Percentiles rank a stretch among this genome's conserved stretches.
phyloP scores from a whole-genome alignment of 2,888 invertebrate genomes.

The Phaedon cochleariae region DNA sequence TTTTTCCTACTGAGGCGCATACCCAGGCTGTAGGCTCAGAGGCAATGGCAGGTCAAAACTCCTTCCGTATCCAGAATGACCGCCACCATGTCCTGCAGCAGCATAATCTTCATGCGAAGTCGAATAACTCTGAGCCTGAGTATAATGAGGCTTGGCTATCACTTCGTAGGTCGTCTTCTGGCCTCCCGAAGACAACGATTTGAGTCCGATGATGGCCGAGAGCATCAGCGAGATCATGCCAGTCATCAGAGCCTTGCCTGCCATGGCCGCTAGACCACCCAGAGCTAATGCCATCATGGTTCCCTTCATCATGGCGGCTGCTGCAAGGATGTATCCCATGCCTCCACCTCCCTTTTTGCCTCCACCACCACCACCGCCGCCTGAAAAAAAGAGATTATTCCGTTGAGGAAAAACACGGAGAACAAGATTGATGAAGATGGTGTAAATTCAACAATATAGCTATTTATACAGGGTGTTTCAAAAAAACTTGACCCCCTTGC shows the following conservation, averaged over 20 bases:
- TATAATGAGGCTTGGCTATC: conserved; percentile 67
- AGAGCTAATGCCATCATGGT: conserved; percentile 76
- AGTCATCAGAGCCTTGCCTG: conserved; percentile 83
- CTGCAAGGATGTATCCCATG: conserved; percentile 56
- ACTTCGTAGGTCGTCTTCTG: conserved; percentile 81
- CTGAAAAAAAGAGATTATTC: no score
- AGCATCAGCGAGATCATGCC: conserved; percentile 79
- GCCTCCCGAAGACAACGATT: conserved; percentile 62
- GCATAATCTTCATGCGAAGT: conserved; percentile 68
- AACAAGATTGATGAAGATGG: no score
- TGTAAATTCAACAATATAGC: no score
- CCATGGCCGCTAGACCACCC: conserved; percentile 76
- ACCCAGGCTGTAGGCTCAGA: conserved; percentile 52
- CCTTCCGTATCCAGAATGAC: conserved; percentile 61
- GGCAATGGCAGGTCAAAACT: conserved; percentile 59
- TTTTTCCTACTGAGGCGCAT: conserved; percentile 43
- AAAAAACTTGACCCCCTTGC: no score
- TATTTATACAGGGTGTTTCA: no score
- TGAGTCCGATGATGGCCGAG: conserved; percentile 77
- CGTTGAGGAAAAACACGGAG: no score
- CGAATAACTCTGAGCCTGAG: conserved; percentile 70
- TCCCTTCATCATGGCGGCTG: conserved; percentile 69
- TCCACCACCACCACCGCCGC: conserved; percentile 48
- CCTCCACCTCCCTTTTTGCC: conserved; percentile 58
- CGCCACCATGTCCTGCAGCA: conserved; percentile 39